A percentile compares a stretch with the other conserved stretches of the same genome.
phyloP scores from a whole-genome alignment of 1,140 invertebrate species.

The Brachionus paranguensis region DNA sequence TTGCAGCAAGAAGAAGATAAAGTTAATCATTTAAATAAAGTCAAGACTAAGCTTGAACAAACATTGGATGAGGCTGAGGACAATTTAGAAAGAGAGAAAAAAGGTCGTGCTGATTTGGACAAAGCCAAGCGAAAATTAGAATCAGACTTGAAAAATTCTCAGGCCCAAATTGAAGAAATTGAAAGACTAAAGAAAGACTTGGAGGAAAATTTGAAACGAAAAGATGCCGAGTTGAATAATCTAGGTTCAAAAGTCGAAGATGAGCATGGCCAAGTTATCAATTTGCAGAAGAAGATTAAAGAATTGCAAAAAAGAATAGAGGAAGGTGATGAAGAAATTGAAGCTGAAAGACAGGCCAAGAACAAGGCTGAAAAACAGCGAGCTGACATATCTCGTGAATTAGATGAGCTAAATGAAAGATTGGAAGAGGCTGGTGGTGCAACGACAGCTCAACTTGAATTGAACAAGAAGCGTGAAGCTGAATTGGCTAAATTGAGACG shows the following conservation, averaged over 20 bases:
- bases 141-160: constrained; percentile 93
- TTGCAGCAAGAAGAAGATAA: constrained; percentile 96
- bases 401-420: constrained; percentile 92
- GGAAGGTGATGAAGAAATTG: constrained; percentile 93
- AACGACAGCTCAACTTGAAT: constrained; percentile 93
- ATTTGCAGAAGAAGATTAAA: constrained; percentile 96
- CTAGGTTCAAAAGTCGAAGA: constrained; percentile 93
- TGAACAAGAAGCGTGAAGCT: constrained; percentile 98
- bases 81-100: constrained; percentile 95
- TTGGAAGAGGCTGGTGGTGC: constrained; percentile 97
- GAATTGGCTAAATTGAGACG: constrained; percentile 94
- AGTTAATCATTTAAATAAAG: constrained; percentile 97
- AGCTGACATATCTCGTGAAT: constrained; percentile 85
- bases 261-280: constrained; percentile 88
- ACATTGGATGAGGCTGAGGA: constrained; percentile 95
- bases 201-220: constrained; percentile 70
- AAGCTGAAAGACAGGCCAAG: constrained; percentile 88
- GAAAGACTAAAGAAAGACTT: constrained; percentile 96
- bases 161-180: constrained; percentile 92
- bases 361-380: constrained; percentile 83
- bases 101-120: constrained; percentile 91
- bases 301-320: constrained; percentile 78
- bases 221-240: constrained; percentile 91
- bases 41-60: constrained; percentile 94
- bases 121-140: constrained; percentile 87